A percentile compares a stretch with the other conserved stretches of the same genome.
Evolutionary conservation across 2,888 invertebrate species (phyloP).

Genomic region (Oscheius sp.): DNA sequence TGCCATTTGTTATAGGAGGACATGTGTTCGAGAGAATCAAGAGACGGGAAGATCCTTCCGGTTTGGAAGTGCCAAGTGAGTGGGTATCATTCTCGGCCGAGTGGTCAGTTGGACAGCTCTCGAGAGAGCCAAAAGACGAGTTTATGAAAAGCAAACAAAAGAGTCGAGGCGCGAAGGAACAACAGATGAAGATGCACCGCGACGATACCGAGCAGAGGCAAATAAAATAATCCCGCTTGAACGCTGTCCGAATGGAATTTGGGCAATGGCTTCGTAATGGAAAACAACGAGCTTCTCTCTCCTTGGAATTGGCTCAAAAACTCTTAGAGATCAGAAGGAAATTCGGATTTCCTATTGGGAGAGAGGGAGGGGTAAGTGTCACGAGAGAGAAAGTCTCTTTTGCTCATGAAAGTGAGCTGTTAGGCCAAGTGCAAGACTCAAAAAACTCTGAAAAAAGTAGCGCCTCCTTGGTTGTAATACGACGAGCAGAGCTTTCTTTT

Average conservation of each 20-base stretch:
- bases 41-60: not conserved
- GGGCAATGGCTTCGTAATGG: not conserved
- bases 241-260: constrained; percentile 6
- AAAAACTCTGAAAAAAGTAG: not conserved
- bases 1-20: not conserved
- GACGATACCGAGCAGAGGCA: constrained; percentile 3
- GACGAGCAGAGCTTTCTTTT: not conserved
- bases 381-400: not conserved
- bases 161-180: constrained; percentile 25
- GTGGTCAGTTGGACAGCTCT: constrained; percentile 17
- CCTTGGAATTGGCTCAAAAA: not conserved
- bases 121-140: constrained; percentile 9
- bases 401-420: constrained; percentile 5
- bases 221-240: constrained; percentile 9
- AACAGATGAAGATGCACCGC: not conserved
- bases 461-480: constrained; percentile 8
- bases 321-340: not conserved
- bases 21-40: not conserved
- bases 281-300: not conserved
- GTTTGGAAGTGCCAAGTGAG: not conserved
- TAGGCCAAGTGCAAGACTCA: not conserved
- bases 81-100: not conserved
- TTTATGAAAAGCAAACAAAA: constrained; percentile 28
- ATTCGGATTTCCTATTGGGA: not conserved
- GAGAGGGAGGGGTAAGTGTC: not conserved